phyloP scores from a whole-genome alignment of 2,113 vertebrate species.

The Zeus faber region DNA sequence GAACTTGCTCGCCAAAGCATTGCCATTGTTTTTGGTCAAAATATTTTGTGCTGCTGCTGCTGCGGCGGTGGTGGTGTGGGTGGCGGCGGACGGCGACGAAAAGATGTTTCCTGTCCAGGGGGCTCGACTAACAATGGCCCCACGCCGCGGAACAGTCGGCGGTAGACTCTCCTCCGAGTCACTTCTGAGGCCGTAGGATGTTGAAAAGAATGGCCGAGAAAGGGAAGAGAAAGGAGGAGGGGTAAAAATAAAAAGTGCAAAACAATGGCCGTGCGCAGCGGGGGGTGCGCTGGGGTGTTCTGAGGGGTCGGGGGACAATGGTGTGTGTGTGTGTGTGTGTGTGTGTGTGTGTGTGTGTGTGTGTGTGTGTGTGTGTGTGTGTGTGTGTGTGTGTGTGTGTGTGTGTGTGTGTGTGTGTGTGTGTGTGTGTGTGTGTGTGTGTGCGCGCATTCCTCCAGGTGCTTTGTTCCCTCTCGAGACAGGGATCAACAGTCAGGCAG shows the following conservation, averaged over 20 bases:
- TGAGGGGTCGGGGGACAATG: too few relatives aligned
- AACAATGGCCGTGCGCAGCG: slow-evolving; percentile 57
- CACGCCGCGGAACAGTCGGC: slow-evolving; percentile 43
- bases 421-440: too few relatives aligned
- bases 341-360: background rate
- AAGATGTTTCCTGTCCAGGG: slow-evolving; percentile 71
- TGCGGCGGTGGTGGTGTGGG: slow-evolving; percentile 70
- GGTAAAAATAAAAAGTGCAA: slow-evolving; percentile 45
- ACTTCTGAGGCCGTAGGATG: slow-evolving; percentile 59
- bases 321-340: background rate
- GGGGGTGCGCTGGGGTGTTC: slow-evolving; percentile 21
- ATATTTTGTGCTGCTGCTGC: too few relatives aligned
- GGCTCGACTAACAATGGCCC: slow-evolving; percentile 62
- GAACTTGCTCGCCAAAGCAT: too few relatives aligned
- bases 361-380: background rate
- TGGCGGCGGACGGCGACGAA: slow-evolving; percentile 38
- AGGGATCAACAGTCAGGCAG: background rate
- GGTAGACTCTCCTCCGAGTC: slow-evolving; percentile 38
- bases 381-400: background rate
- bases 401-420: too few relatives aligned
- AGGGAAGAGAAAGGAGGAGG: slow-evolving; percentile 53
- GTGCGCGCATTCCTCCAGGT: too few relatives aligned
- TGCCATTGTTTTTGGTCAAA: too few relatives aligned
- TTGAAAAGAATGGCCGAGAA: slow-evolving; percentile 66
- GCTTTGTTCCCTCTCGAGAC: background rate